phyloP scores from a whole-genome alignment of 2,113 vertebrate species.

The Balaeniceps rex region DNA sequence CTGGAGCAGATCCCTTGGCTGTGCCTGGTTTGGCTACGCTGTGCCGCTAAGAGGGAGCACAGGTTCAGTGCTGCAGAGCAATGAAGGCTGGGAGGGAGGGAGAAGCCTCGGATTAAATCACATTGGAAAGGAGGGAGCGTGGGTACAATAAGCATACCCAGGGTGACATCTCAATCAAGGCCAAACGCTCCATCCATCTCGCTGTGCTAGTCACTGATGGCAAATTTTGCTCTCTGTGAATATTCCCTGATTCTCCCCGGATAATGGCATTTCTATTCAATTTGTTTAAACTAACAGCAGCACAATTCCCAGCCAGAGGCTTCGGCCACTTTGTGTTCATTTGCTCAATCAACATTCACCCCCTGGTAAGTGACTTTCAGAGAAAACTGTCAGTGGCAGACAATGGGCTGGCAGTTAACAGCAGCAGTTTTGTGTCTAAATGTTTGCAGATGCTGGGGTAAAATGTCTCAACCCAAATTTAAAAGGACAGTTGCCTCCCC shows the following conservation, averaged over 20 bases:
- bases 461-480: conserved; percentile 68
- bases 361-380: conserved; percentile 61
- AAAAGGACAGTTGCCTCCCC: conserved; percentile 40
- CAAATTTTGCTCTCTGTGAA: conserved; percentile 1
- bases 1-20: not conserved
- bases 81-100: not conserved
- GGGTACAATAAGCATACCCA: not conserved
- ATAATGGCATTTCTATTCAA: conserved; percentile 65
- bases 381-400: conserved; percentile 66
- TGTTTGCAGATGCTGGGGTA: conserved; percentile 73
- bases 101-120: not conserved
- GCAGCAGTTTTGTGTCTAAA: conserved; percentile 61
- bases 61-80: not conserved
- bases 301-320: conserved; percentile 43
- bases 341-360: conserved; percentile 59
- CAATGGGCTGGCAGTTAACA: conserved; percentile 71
- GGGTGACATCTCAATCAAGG: not conserved
- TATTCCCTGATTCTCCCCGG: conserved; percentile 15
- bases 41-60: not conserved
- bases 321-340: conserved; percentile 45
- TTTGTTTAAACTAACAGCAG: conserved; percentile 72
- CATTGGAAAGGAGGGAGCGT: not conserved
- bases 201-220: not conserved
- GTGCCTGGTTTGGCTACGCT: not conserved
- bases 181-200: not conserved